phyloP scores from a whole-genome alignment of 2,797 vertebrate species.

The Molossus molossus region DNA sequence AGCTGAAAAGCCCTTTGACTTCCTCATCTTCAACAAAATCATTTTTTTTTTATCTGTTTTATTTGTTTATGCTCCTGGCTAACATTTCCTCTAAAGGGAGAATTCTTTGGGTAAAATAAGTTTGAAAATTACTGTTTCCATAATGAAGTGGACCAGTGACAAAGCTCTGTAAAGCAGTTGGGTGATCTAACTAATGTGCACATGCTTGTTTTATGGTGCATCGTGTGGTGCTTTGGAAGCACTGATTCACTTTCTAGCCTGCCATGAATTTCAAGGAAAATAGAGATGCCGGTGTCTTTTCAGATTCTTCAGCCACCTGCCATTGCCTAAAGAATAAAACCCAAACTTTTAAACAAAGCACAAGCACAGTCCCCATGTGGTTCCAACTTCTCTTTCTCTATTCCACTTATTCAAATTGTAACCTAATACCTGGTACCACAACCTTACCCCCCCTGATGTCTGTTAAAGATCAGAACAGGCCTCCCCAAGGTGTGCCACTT shows the following conservation, averaged over 20 bases:
- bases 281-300: not conserved
- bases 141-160: conserved; percentile 26
- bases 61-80: conserved; percentile 81
- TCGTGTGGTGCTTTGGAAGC: not conserved
- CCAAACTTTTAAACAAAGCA: not conserved
- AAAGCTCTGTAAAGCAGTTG: conserved; percentile 49
- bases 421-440: not conserved
- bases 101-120: conserved; percentile 55
- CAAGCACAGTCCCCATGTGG: not conserved
- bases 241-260: conserved; percentile 63
- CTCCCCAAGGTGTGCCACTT: not conserved
- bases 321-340: conserved; percentile 6
- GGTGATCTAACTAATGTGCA: not conserved
- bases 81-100: conserved; percentile 65
- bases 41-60: conserved; percentile 73
- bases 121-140: conserved; percentile 55
- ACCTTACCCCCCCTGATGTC: not conserved
- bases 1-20: conserved; percentile 72
- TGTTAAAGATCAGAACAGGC: not conserved
- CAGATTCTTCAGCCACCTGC: not conserved
- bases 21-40: conserved; percentile 68
- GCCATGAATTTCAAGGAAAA: conserved; percentile 52
- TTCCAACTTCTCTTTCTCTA: not conserved
- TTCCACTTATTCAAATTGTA: not conserved
- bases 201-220: conserved; percentile 50